Evolutionary conservation across 2,888 invertebrate genomes (phyloP), one percentile per base, ranked within the genome.

Genomic region (Plagodis dolabraria): DNA sequence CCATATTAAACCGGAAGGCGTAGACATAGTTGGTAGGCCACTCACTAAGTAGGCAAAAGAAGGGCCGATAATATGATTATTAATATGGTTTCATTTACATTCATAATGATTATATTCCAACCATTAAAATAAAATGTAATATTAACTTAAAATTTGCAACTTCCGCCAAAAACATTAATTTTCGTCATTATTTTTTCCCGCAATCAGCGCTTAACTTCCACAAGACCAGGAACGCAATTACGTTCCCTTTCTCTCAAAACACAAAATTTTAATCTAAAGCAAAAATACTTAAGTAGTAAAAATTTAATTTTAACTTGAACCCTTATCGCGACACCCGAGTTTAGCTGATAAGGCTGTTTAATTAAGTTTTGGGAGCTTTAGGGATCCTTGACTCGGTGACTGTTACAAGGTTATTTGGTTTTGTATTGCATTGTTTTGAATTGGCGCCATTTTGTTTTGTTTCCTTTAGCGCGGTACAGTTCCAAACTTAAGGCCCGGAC

Each of bases 291-390:
- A 53, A 61, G 60, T 53, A 53, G 60, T 61, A 61, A 59, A 63
- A 63, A 53, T 63, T 58, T 63, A 59, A 63, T 63, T 63, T 56
- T 36, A 63, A 63, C 58, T 56, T 58, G 55, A 35, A 49, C 62
- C 63, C 60, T 69, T 67, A 69, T 69, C 69, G 53, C n/a, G 36
- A 7, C 12, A 33, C 46, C 44, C 55, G 47, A 54, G 44, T 56
- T 47, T 47, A 42, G 60, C 69, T 69, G 69, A 69, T 69, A 67
- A 69, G 58, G 53, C 43, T 45, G 51, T 49, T 68, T 67, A 67
- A 69, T 69, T 67, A 69, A 69, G 60, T 69, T 61, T n/a, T 59
- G 36, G 57, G 59, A 51, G 53, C 38, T 62, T 62, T 49, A 42
- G 56, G 55, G 60, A 6, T 44, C 52, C 47, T 46, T 11, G 33